These are phyloP conservation scores for Coleophora flavipennella DNA, from an alignment of 2,888 invertebrate species.

Conservation along the genomic window DNA sequence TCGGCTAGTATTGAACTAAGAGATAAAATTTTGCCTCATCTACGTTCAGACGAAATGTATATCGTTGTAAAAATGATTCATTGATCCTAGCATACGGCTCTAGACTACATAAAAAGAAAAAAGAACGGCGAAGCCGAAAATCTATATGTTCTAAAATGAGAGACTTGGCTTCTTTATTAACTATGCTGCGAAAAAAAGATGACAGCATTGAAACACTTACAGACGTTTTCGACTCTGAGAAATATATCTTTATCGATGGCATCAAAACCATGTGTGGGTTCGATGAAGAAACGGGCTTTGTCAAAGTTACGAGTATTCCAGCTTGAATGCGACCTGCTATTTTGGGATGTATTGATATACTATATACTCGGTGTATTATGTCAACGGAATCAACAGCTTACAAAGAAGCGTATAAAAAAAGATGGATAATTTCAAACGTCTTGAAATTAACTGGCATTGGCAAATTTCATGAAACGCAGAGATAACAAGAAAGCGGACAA, in stretches of 20 bases:
- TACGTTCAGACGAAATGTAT: slow-evolving; percentile 10
- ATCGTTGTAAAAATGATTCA: slow-evolving; percentile 7
- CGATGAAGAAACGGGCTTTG: slow-evolving; percentile 10
- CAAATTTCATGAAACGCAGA: slow-evolving; percentile 12
- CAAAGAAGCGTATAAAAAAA: slow-evolving; percentile 8
- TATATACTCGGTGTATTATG: slow-evolving; percentile 3
- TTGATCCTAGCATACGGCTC: neutral
- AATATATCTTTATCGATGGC: slow-evolving; percentile 9
- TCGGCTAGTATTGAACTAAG: slow-evolving; percentile 3
- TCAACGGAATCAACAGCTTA: slow-evolving; percentile 2
- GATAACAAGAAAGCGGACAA: slow-evolving; percentile 7
- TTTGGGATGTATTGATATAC: slow-evolving; percentile 10
- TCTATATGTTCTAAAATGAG: slow-evolving; percentile 12
- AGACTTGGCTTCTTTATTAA: slow-evolving; percentile 10
- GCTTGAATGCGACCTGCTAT: slow-evolving; percentile 8
- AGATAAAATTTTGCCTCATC: slow-evolving; percentile 6
- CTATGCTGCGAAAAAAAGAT: slow-evolving; percentile 4
- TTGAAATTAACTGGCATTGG: slow-evolving; percentile 11
- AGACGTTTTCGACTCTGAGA: slow-evolving; percentile 7
- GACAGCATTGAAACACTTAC: slow-evolving; percentile 5
- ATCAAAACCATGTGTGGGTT: slow-evolving; percentile 13
- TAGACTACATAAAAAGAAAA: neutral
- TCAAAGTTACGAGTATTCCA: slow-evolving; percentile 10
- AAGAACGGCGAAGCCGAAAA: slow-evolving; percentile 6
- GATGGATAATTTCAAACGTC: slow-evolving; percentile 9